Percentiles rank a stretch among this genome's conserved stretches.
These are phyloP conservation scores for Pyrocoelia pectoralis DNA, from an alignment of 2,888 invertebrate genomes.

Conservation along the genomic window DNA sequence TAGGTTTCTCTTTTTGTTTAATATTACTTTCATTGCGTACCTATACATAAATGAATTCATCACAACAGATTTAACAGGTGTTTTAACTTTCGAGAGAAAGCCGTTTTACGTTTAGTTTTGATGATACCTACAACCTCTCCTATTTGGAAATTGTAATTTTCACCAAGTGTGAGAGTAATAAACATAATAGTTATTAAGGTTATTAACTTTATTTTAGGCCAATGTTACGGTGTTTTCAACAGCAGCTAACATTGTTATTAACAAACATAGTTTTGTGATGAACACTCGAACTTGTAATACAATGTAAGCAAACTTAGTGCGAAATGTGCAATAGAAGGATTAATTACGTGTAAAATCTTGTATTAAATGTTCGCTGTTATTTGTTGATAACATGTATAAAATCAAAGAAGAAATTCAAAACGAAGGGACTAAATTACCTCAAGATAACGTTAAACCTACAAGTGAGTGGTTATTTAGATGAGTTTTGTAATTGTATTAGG, in stretches of 20 bases:
- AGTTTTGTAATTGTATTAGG: neutral
- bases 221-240: slow-evolving; percentile 1
- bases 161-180: neutral
- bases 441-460: neutral
- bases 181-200: neutral
- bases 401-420: slow-evolving; percentile 5
- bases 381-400: neutral
- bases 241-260: neutral
- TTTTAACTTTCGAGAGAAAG: slow-evolving; percentile 12
- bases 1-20: neutral
- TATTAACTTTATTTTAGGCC: slow-evolving; percentile 1
- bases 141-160: neutral
- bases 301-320: neutral
- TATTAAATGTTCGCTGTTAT: neutral
- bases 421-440: slow-evolving; percentile 2
- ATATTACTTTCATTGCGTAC: neutral
- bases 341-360: neutral
- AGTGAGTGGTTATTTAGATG: neutral
- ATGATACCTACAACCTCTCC: neutral
- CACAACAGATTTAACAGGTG: neutral
- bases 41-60: neutral
- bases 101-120: neutral
- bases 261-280: neutral
- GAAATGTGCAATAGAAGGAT: neutral
- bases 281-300: neutral